phyloP scores from a whole-genome alignment of 2,888 invertebrate genomes.

The Dryocosmus kuriphilus region DNA sequence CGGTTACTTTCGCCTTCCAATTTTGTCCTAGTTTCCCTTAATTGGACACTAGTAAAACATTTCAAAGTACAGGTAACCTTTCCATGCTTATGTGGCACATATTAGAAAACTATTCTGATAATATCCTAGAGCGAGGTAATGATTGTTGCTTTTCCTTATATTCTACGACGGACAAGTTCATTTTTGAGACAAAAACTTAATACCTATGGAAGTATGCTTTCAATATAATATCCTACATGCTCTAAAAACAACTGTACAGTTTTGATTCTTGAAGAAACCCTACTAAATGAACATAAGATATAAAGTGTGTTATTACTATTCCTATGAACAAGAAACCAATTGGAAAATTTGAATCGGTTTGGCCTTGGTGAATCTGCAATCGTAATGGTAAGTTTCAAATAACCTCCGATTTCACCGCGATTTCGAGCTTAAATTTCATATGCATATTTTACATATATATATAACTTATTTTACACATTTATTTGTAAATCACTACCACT shows the following conservation, averaged over 20 bases:
- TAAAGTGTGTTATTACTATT: neutral
- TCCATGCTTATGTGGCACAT: neutral
- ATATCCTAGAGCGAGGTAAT: slow-evolving; percentile 2
- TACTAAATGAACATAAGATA: neutral
- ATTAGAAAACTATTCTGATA: neutral
- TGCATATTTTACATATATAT: no score
- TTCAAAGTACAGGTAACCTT: neutral
- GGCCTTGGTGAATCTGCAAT: no score
- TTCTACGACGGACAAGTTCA: neutral
- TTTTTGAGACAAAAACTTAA: neutral
- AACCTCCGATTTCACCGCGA: no score
- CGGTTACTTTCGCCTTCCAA: neutral
- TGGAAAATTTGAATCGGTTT: no score
- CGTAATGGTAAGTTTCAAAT: no score
- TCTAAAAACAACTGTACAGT: neutral
- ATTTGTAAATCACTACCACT: no score
- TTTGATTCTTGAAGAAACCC: neutral
- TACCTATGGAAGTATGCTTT: slow-evolving; percentile 2
- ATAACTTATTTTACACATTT: no score
- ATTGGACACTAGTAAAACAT: neutral
- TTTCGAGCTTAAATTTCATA: no score
- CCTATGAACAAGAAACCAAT: no score
- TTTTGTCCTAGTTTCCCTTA: neutral
- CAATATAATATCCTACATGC: neutral
- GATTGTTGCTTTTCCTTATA: slow-evolving; percentile 7